Base-by-base conservation (phyloP, 2,113 vertebrate genomes). In the Sardina pilchardus region DNA sequence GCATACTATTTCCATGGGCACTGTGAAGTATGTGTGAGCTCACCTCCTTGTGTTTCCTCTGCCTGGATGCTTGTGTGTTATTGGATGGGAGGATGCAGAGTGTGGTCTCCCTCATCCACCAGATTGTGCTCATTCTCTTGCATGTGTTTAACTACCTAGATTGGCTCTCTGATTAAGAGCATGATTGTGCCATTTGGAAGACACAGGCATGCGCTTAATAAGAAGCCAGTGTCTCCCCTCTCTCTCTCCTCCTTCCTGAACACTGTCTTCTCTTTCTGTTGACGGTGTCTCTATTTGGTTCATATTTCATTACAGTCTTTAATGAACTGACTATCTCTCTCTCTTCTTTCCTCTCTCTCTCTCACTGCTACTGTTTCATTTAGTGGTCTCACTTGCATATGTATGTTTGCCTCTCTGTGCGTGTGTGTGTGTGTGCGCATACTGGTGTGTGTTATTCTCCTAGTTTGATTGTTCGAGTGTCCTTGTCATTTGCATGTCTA, bases 221-320 rank as follows among this genome's bases (percentile, higher is more conserved):
- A 47, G 45, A 47, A 47, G 8, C 14, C 39, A 1, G 2, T 42
- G 39, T 42, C 39, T 42, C 1, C 39, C 39, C 34, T 42, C 67
- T 19, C 30, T n/a, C 82, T 81, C 21, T 87, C 44, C 16, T 87
- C 45, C 45, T 83, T 47, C 81, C 82, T 0, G 3, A 83, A 85
- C 88, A 89, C 84, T n/a, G n/a, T n/a, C n/a, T 84, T 36, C 17
- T 45, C 5, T 75, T 21, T 50, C 24, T 26, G 0, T 75, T 21
- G 36, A 10, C 30, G 34, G 42, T 80, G 30, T 81, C 21, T 26
- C 24, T 63, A 6, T 63, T 10, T 63, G 1, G n/a, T 10, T 34
- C 26, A 30, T 71, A 1, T 30, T 71, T 0, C 9, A 12, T 10
- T 71, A 10, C 34, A 39, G 0, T 78, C 4, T 17, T 34, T 16